Percentiles rank a stretch among this genome's conserved stretches.
phyloP scores from a whole-genome alignment of 2,888 invertebrate species.

The Drosophila austrosaltans region DNA sequence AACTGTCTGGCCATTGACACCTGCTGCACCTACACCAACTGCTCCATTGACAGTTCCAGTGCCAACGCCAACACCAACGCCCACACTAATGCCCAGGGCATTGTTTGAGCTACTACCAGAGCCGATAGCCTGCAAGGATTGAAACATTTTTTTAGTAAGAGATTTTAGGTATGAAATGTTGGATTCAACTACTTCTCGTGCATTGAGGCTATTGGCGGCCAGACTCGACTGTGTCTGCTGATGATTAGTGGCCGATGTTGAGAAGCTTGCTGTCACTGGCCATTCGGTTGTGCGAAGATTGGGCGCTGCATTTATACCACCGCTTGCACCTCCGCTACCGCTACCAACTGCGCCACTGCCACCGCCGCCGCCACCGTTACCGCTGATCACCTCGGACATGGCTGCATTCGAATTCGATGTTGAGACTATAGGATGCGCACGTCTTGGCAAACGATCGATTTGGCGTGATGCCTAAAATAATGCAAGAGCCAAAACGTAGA shows the following conservation, averaged over 20 bases:
- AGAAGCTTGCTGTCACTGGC: slow-evolving; percentile 80
- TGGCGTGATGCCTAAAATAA: slow-evolving; percentile 90
- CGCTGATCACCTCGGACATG: slow-evolving; percentile 83
- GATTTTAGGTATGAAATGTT: slow-evolving; percentile 29
- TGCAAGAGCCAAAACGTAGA: slow-evolving; percentile 47
- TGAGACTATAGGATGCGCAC: slow-evolving; percentile 88
- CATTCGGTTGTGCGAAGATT: slow-evolving; percentile 81
- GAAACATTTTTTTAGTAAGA: slow-evolving; percentile 10
- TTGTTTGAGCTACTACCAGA: slow-evolving; percentile 70
- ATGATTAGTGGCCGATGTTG: slow-evolving; percentile 77
- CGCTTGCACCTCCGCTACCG: slow-evolving; percentile 56
- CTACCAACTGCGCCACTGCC: slow-evolving; percentile 64
- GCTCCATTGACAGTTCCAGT: slow-evolving; percentile 45
- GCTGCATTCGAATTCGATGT: slow-evolving; percentile 86
- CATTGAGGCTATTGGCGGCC: slow-evolving; percentile 81
- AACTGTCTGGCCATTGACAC: slow-evolving; percentile 48
- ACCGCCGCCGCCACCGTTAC: slow-evolving; percentile 73
- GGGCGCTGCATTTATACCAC: slow-evolving; percentile 65
- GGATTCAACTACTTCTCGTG: slow-evolving; percentile 78
- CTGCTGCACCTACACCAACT: slow-evolving; percentile 41
- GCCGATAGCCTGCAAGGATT: slow-evolving; percentile 63
- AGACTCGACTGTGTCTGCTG: slow-evolving; percentile 82
- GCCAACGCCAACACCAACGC: slow-evolving; percentile 50
- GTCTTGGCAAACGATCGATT: slow-evolving; percentile 93
- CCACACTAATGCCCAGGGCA: slow-evolving; percentile 76